Base-by-base conservation (phyloP, 2,888 invertebrate species). In the Ischnura elegans region DNA sequence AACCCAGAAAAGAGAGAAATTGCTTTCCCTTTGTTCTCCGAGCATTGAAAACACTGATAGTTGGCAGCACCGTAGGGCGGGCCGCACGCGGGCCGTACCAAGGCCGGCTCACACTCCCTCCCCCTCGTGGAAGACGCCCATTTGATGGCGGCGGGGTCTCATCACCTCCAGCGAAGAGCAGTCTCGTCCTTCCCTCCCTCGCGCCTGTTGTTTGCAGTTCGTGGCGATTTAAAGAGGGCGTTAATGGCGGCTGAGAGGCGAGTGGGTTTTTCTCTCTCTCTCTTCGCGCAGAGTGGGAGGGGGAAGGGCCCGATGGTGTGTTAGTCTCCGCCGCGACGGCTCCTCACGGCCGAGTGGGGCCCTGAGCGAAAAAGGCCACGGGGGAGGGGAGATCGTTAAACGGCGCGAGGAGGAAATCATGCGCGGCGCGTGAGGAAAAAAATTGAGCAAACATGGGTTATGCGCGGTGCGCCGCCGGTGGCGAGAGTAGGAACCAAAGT, bases 391-490 rank as follows among this genome's bases (percentile, higher is more conserved):
- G 43, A 90, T 61, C 61, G 90, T 55, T 61, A 90, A 90, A 90
- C 61, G 43, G 36, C 76, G 66, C 29, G 36, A 36, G 25, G 90
- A 61, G 90, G 61, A 45, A 90, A 90, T 90, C 42, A 90, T 90
- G 90, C 90, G 42, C 90, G 42, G 42, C 55, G 55, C 90, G 90
- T 90, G 90, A 90, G 90, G 61, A 43, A 90, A 61, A 66, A 90
- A 90, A 5, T 90, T 90, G 90, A 90, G 51, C 90, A 90, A 90
- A 90, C 90, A 90, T 66, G 90, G 90, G 90, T 90, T 66, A 66
- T 45, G 61, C 25, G 36, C 16, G 90, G 19, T 29, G 76, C 76
- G 76, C 76, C 76, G 61, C 86, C 46, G 86, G 86, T 86, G 86
- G 86, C 86, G 86, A 86, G 25, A 45, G 45, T 5, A 45, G 45